Conservation (phyloP, 2,797 vertebrate genomes). For the Orestias chungarensis region DNA sequence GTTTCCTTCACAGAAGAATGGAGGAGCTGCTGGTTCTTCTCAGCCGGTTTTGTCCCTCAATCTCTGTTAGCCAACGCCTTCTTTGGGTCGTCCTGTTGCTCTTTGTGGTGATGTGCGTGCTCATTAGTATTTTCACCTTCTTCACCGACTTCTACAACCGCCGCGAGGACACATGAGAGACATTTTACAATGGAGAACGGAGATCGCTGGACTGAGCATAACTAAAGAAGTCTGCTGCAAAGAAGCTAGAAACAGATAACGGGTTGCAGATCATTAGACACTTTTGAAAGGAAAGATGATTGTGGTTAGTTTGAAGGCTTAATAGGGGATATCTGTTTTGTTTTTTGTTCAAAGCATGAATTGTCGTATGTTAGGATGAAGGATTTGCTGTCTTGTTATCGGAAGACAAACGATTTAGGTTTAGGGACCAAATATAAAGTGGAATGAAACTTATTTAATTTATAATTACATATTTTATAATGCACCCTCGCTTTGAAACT, state of each 20-base stretch:
- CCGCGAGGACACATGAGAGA: conserved; percentile 70
- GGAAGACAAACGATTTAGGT: conserved; percentile 20
- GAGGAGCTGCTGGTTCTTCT: conserved; percentile 74
- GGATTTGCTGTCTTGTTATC: conserved; percentile 35
- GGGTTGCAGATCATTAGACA: conserved; percentile 43
- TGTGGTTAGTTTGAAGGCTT: conserved; percentile 47
- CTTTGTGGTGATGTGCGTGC: conserved; percentile 73
- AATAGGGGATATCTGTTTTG: conserved; percentile 24
- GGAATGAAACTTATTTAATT: conserved; percentile 47
- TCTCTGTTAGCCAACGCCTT: conserved; percentile 67
- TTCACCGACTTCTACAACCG: conserved; percentile 72
- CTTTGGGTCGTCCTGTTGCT: conserved; percentile 74
- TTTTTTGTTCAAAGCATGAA: conserved; percentile 33
- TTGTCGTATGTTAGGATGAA: conserved; percentile 42
- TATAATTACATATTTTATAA: conserved; percentile 34
- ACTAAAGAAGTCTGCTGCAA: conserved; percentile 61
- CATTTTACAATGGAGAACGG: conserved; percentile 41
- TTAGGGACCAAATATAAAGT: conserved; percentile 75
- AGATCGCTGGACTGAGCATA: conserved; percentile 63
- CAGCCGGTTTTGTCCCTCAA: conserved; percentile 73
- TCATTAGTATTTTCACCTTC: conserved; percentile 79
- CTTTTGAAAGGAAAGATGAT: conserved; percentile 58
- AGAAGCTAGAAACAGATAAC: conserved; percentile 7
- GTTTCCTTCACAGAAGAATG: conserved; percentile 69
- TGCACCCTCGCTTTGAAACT: conserved; percentile 43